Base-by-base conservation (phyloP, 2,797 vertebrate genomes). In the Poeciliopsis gracilis region DNA sequence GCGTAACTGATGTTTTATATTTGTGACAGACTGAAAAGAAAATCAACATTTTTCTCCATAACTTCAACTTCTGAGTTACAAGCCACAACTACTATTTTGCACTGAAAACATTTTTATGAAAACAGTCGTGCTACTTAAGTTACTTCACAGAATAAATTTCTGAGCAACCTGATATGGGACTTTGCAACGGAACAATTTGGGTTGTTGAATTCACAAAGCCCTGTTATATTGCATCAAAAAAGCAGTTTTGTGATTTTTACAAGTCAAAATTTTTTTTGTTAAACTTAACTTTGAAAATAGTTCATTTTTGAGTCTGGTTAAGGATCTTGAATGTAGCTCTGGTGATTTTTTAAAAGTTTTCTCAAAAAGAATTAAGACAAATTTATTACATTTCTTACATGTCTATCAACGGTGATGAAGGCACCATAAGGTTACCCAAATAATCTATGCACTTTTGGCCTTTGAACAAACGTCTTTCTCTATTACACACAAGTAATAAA, bases 361-460 rank as follows among this genome's bases (percentile, higher is more conserved):
- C 61, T 4, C 36, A 18, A 66, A 38, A 63, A 36, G 8, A 63
- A 63, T 13, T 63, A 18, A 63, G 3, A 55, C 2, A n/a, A 10
- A n/a, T n/a, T 11, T 55, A 55, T 11, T 23, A n/a, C 1, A 57
- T 57, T 57, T 57, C 28, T 3, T 18, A 36, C 16, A 23, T 38
- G 3, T 36, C 12, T 41, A 41, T 41, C 4, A 67, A 41, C 20
- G 63, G 36, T 25, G 20, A 25, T 2, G 10, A 41, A 11, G 4
- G 33, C 61, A 84, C 80, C 2, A 30, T 18, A 61, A 15, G n/a
- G 55, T 59, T 2, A 61, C 2, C 7, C 16, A n/a, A 69, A 75
- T 81, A 77, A 84, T 90, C 84, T 89, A 87, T 88, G 53, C 72
- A 38, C 69, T 75, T 84, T 87, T 91, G 76, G 91, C 75, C 12